A percentile compares a stretch with the other conserved stretches of the same genome.
Evolutionary conservation across 92 coral and sea anemone genomes (phyloP).

Genomic region (Blastomussa wellsi): DNA sequence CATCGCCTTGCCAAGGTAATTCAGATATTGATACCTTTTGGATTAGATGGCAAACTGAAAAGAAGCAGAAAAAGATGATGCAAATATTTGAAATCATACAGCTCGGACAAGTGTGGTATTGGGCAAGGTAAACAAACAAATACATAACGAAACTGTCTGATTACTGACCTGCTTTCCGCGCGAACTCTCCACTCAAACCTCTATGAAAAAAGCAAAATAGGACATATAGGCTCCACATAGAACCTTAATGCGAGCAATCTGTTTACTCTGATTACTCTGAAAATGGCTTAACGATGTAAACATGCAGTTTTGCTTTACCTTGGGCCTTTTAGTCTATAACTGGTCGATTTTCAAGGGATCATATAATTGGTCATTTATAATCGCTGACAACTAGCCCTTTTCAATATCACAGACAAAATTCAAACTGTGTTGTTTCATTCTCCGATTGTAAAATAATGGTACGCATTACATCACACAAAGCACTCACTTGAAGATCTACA

Average conservation of each 20-base stretch:
- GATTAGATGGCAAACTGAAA: slow-evolving; percentile 82
- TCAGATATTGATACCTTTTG: slow-evolving; percentile 81
- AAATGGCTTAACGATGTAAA: background rate
- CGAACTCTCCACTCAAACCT: slow-evolving; percentile 93
- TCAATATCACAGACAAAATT: background rate
- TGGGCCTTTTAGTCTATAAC: background rate
- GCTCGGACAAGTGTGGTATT: background rate
- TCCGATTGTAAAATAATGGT: background rate
- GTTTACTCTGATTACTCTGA: background rate
- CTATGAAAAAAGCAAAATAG: slow-evolving; percentile 43
- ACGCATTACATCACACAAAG: background rate
- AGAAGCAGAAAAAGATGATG: background rate
- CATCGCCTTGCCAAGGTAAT: slow-evolving; percentile 81
- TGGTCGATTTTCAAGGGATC: background rate
- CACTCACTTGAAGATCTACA: no score
- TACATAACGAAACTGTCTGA: background rate
- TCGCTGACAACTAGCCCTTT: no score
- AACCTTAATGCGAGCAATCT: background rate
- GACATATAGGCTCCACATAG: background rate
- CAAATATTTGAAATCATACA: background rate
- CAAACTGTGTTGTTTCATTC: background rate
- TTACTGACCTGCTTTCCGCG: slow-evolving; percentile 87
- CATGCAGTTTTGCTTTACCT: background rate
- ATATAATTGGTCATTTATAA: background rate
- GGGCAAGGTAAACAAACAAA: background rate